A percentile compares a stretch with the other conserved stretches of the same genome.
phyloP scores from a whole-genome alignment of 2,113 vertebrate genomes.

The Microcebus lehilahytsara region DNA sequence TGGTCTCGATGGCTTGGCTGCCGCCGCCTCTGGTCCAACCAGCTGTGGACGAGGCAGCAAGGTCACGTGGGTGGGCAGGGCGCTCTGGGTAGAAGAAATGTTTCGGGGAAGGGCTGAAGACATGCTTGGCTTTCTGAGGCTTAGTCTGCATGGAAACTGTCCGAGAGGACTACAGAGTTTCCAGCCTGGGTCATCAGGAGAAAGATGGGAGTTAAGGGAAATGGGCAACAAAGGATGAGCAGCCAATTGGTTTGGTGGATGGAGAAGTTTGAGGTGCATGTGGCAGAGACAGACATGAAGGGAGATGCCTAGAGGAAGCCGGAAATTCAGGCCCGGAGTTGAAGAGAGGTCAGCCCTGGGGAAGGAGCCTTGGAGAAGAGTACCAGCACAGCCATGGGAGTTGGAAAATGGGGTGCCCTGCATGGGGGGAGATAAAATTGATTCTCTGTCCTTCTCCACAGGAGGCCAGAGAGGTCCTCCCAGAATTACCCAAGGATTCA shows the following conservation, averaged over 20 bases:
- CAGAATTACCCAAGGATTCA: too few species aligned
- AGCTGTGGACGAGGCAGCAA: background rate
- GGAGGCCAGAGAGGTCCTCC: background rate
- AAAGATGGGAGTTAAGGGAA: background rate
- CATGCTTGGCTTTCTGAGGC: background rate
- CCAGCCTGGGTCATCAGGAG: background rate
- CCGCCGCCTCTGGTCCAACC: background rate
- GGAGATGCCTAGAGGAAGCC: background rate
- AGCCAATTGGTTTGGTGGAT: background rate
- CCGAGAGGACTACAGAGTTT: background rate
- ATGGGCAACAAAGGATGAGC: background rate
- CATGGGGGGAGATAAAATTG: background rate
- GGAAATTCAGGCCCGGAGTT: background rate
- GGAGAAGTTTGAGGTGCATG: background rate
- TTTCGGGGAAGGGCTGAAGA: background rate
- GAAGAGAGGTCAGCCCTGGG: background rate
- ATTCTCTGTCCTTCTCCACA: background rate
- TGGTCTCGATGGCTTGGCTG: background rate
- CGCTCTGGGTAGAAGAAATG: background rate
- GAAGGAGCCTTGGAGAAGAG: background rate
- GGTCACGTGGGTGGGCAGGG: too few species aligned
- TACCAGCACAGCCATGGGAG: fast-evolving
- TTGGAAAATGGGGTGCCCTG: background rate
- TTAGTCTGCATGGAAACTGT: background rate
- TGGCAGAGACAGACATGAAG: background rate